Evolutionary conservation across 2,888 invertebrate species (phyloP), one percentile per base, ranked within the genome.

Genomic region (Cistogaster globosa): DNA sequence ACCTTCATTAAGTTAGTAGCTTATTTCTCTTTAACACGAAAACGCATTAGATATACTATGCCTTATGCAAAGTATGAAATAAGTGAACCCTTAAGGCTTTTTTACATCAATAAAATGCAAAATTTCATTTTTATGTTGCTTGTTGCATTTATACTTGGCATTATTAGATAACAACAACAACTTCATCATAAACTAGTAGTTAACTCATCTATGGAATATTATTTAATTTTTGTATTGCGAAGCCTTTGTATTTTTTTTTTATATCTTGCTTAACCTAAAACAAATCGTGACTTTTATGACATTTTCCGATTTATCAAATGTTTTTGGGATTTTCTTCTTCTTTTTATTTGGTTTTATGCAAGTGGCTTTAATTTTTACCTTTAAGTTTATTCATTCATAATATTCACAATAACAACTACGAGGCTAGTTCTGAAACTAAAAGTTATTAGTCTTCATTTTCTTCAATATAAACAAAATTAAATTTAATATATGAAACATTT

Each of bases 281-380:
- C 51, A 79, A 84, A 79, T 84, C 86, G 86, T 86, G 86, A 86
- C 86, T 86, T 84, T 84, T 82, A 82, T 86, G 86, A 84, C 86
- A 86, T 86, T 86, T 86, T 81, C 77, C 74, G 62, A 78, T 75
- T 84, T 81, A 67, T 77, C 74, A 78, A 72, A 75, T 72, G 63
- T 55, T 63, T 79, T 77, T 78, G 48, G 20, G 57, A 51, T 58
- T 79, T 67, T 68, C 55, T 71, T 60, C 36, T 74, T 74, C 45
- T 20, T 55, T 51, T 42, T 62, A 7, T 8, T 32, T 60, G 22
- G n/a, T 65, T 68, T 62, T 57, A 45, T 42, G 55, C 62, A 68
- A 81, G 84, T 71, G 55, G 78, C 60, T 78, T 60, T n/a, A 82
- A 69, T 60, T 42, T 81, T 62, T 68, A 26, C 26, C 7, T 85